A percentile compares a stretch with the other conserved stretches of the same genome.
Conservation (phyloP, 2,888 invertebrate species). For the Noctua janthina region DNA sequence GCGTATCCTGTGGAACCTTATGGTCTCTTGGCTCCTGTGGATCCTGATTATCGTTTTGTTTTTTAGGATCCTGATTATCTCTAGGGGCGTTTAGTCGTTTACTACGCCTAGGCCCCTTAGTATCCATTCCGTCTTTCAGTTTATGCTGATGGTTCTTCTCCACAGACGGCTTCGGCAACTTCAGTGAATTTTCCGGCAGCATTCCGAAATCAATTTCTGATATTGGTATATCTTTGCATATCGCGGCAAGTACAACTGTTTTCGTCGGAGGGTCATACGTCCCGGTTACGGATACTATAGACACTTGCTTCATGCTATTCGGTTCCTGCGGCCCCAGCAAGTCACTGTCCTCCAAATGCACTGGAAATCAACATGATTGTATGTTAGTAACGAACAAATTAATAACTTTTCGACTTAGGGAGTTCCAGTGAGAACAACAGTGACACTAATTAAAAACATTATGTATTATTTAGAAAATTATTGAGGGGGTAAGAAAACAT, state of each 20-base stretch:
- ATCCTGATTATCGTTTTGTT: background rate
- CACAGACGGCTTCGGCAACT: background rate
- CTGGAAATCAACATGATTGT: constrained; percentile 15
- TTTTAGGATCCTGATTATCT: background rate
- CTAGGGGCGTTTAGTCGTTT: background rate
- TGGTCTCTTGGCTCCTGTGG: background rate
- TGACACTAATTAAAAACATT: background rate
- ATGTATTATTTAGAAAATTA: background rate
- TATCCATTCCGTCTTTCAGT: background rate
- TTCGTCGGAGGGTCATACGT: background rate
- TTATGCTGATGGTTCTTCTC: background rate
- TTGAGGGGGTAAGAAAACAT: background rate
- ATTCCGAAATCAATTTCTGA: background rate
- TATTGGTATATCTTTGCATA: background rate
- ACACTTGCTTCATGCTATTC: background rate
- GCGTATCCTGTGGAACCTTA: too few relatives aligned
- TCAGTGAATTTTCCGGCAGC: background rate
- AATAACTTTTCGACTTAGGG: background rate
- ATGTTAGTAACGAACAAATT: constrained; percentile 10
- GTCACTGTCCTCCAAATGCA: background rate
- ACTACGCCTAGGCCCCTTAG: background rate
- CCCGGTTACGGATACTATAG: background rate
- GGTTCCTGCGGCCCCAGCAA: background rate
- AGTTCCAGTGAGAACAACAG: background rate
- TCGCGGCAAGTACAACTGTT: background rate